These are phyloP conservation scores for Cetonia aurata DNA, from an alignment of 2,888 invertebrate species.

Conservation along the genomic window DNA sequence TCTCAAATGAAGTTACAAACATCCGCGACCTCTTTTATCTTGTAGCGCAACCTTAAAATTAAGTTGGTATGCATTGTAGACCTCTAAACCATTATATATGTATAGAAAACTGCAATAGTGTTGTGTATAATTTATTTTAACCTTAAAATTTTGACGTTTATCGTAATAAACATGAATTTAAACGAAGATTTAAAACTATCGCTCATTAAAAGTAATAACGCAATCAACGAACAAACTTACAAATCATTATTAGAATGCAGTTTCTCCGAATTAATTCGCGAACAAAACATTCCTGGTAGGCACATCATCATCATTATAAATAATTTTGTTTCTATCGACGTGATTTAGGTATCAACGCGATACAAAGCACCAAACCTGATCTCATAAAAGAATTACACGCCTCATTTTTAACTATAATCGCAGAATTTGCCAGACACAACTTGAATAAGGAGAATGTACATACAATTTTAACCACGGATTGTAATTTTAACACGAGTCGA, in stretches of 20 bases:
- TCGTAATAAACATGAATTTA: constrained; percentile 37
- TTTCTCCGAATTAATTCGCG: constrained; percentile 54
- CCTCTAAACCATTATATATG: too few species aligned
- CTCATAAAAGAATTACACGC: constrained; percentile 61
- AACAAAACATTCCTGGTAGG: constrained; percentile 56
- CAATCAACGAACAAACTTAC: constrained; percentile 54
- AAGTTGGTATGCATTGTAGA: too few species aligned
- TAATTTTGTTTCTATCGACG: background rate
- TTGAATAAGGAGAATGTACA: constrained; percentile 55
- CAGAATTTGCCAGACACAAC: constrained; percentile 59
- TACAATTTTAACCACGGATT: constrained; percentile 56
- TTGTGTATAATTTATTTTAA: background rate
- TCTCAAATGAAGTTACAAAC: too few species aligned
- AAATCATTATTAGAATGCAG: constrained; percentile 58
- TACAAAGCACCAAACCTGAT: constrained; percentile 61
- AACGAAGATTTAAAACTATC: constrained; percentile 52
- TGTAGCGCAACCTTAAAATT: too few species aligned
- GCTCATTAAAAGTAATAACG: constrained; percentile 53
- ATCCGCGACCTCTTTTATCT: too few species aligned
- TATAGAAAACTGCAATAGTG: too few species aligned
- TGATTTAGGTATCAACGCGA: constrained; percentile 56
- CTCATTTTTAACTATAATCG: constrained; percentile 57
- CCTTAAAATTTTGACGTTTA: background rate
- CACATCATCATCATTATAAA: background rate
- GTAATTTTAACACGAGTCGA: constrained; percentile 54